Conservation (phyloP, 2,797 vertebrate species). For the Kryptopterus vitreolus region DNA sequence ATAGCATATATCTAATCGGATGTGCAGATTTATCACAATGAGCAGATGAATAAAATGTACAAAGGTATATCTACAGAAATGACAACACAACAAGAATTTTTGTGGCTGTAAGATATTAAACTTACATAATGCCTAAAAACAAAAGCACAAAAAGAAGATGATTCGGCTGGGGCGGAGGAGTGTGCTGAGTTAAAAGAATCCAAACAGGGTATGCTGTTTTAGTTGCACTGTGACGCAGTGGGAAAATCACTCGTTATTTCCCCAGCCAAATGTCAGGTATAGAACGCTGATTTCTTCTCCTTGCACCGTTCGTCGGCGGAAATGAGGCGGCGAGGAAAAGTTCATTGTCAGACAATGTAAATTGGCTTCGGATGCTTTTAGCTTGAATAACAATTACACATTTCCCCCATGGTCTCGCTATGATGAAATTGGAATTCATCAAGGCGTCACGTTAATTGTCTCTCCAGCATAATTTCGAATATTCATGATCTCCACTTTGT, state of each 20-base stretch:
- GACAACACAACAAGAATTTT: neutral
- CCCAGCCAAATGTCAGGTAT: constrained; percentile 21
- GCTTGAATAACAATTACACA: constrained; percentile 52
- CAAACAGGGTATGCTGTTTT: constrained; percentile 15
- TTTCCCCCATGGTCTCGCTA: constrained; percentile 44
- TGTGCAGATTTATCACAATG: neutral
- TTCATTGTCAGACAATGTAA: constrained; percentile 51
- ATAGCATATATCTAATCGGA: neutral
- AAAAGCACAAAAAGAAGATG: neutral
- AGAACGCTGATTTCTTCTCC: constrained; percentile 39
- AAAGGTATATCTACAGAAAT: neutral
- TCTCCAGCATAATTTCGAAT: constrained; percentile 37
- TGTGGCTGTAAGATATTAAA: neutral
- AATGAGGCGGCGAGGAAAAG: constrained; percentile 42
- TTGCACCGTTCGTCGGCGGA: constrained; percentile 32
- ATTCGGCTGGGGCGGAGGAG: neutral
- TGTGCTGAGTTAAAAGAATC: neutral
- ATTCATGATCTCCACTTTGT: constrained; percentile 35
- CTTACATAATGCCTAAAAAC: neutral
- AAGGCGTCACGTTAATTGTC: constrained; percentile 39
- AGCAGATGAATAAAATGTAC: neutral
- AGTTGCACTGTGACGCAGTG: neutral
- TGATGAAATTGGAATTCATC: constrained; percentile 48
- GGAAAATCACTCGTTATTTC: constrained; percentile 24
- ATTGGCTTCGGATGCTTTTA: constrained; percentile 53